Evolutionary conservation across 2,113 vertebrate species (phyloP).

Genomic region (Cryptoleucopteryx plumbea): DNA sequence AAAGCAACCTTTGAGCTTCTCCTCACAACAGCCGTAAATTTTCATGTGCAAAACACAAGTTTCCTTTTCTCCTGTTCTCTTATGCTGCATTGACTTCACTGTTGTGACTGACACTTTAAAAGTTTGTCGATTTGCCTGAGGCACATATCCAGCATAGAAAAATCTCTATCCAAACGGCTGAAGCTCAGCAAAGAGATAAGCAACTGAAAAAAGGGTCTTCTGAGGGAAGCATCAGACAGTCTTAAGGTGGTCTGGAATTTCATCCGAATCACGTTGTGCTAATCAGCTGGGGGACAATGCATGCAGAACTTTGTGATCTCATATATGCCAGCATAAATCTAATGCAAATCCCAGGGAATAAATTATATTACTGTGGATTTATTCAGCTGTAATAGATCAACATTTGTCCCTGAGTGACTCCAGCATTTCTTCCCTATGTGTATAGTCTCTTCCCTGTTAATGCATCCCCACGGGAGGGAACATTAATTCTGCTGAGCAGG

Average conservation of each 20-base stretch:
- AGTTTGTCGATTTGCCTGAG: constrained; percentile 56
- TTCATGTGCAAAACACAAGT: background rate
- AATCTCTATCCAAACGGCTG: background rate
- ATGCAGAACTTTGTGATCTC: background rate
- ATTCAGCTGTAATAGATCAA: constrained; percentile 26
- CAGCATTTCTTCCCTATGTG: background rate
- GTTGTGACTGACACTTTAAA: constrained; percentile 42
- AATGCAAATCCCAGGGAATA: background rate
- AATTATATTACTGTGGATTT: constrained; percentile 10
- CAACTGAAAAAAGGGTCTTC: background rate
- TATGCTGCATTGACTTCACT: background rate
- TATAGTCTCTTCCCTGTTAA: background rate
- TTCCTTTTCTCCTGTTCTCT: background rate
- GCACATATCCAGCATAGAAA: constrained; percentile 1
- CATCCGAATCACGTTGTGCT: background rate
- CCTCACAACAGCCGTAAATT: background rate
- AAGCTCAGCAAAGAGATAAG: constrained; percentile 1
- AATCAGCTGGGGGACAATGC: background rate
- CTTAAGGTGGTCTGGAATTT: background rate
- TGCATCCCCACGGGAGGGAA: background rate
- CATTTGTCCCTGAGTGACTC: constrained; percentile 27
- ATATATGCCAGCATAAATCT: background rate
- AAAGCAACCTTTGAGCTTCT: background rate
- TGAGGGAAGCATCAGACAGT: background rate
- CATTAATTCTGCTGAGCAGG: background rate